Conservation (phyloP, 2,888 invertebrate species). For the Melanchra persicariae region DNA sequence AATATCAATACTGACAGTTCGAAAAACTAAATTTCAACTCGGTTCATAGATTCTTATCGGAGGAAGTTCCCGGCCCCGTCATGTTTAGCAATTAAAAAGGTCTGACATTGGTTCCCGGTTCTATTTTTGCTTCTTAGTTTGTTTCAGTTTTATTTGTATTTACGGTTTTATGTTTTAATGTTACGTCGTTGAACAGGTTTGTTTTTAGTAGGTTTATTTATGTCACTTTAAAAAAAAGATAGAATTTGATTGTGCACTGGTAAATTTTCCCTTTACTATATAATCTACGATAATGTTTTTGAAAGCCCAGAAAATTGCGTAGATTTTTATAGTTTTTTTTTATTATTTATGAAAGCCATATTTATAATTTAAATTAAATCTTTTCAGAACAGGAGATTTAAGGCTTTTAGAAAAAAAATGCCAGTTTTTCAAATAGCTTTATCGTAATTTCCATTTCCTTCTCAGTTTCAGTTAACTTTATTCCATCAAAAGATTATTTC, state of each 20-base stretch:
- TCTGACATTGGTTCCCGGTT: slow-evolving; percentile 40
- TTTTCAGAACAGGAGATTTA: neutral
- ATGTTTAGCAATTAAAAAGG: slow-evolving; percentile 72
- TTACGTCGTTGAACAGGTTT: neutral
- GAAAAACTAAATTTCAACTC: slow-evolving; percentile 73
- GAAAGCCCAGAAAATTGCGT: too few relatives aligned
- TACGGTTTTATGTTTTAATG: neutral
- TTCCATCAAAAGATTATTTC: slow-evolving; percentile 27
- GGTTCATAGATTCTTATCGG: slow-evolving; percentile 74
- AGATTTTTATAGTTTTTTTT: too few relatives aligned
- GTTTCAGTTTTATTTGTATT: slow-evolving; percentile 20
- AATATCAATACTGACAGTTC: slow-evolving; percentile 74
- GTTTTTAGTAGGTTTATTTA: too few relatives aligned
- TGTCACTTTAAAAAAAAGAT: neutral
- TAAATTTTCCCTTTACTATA: too few relatives aligned
- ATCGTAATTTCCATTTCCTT: slow-evolving; percentile 7
- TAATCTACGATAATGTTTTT: too few relatives aligned
- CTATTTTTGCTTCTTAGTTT: slow-evolving; percentile 22
- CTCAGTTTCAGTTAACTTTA: slow-evolving; percentile 4
- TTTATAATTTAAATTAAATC: neutral
- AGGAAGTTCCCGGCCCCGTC: slow-evolving; percentile 67
- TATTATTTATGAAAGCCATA: too few relatives aligned
- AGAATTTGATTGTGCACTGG: neutral
- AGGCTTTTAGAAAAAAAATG: slow-evolving; percentile 9
- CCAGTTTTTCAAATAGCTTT: neutral